Percentiles rank a stretch among this genome's conserved stretches.
Conservation (phyloP, 2,888 invertebrate genomes). For the Drosophila koepferae region DNA sequence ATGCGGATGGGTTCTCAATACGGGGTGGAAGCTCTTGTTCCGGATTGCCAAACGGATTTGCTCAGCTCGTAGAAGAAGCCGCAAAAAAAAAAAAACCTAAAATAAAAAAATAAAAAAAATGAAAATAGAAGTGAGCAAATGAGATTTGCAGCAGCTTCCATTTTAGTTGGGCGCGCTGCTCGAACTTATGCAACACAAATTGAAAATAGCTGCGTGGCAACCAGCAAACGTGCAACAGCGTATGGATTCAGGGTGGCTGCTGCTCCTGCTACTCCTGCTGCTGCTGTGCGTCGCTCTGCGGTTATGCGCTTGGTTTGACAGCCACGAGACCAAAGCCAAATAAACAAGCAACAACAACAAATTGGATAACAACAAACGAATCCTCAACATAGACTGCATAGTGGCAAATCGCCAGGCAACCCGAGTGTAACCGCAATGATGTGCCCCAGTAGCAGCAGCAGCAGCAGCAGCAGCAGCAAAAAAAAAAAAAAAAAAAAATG, state of each 20-base stretch:
- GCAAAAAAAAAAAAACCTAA: neutral
- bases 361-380: slow-evolving; percentile 8
- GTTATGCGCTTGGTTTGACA: slow-evolving; percentile 77
- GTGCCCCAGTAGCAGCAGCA: slow-evolving; percentile 35
- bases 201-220: slow-evolving; percentile 62
- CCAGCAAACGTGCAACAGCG: slow-evolving; percentile 34
- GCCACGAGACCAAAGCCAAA: slow-evolving; percentile 68
- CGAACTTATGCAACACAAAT: slow-evolving; percentile 64
- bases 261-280: neutral
- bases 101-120: neutral
- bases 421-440: slow-evolving; percentile 70
- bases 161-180: slow-evolving; percentile 35
- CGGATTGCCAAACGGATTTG: slow-evolving; percentile 21
- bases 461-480: neutral
- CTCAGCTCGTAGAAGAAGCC: slow-evolving; percentile 14
- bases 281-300: slow-evolving; percentile 56
- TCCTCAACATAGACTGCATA: slow-evolving; percentile 29
- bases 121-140: slow-evolving; percentile 53
- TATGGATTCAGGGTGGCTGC: slow-evolving; percentile 11
- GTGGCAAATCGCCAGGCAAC: slow-evolving; percentile 49
- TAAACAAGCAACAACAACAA: slow-evolving; percentile 41
- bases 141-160: slow-evolving; percentile 53
- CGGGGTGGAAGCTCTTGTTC: slow-evolving; percentile 41
- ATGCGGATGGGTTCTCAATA: slow-evolving; percentile 39
- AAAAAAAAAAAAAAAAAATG: slow-evolving; percentile 1